A percentile compares a stretch with the other conserved stretches of the same genome.
Conservation (phyloP, 64 coral and sea anemone genomes). For the Cladopsammia gracilis region DNA sequence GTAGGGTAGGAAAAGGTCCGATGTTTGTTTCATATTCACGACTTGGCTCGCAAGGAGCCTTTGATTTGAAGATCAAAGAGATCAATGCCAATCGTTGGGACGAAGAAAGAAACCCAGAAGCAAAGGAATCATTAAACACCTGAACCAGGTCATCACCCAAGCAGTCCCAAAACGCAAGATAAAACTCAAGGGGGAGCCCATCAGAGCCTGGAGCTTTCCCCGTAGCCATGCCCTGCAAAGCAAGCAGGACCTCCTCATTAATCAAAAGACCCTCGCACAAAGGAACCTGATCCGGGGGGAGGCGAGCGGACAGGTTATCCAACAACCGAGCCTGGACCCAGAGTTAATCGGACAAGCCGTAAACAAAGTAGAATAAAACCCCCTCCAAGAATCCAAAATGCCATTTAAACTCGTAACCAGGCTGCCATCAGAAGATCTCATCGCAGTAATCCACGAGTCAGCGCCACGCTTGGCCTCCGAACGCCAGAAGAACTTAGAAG, state of each 20-base stretch:
- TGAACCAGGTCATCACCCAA: not conserved
- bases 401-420: not conserved
- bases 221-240: not conserved
- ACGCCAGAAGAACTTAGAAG: slow-evolving; percentile 1
- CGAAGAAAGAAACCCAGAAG: not conserved
- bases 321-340: not conserved
- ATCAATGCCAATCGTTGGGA: not conserved
- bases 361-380: not conserved
- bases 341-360: not conserved
- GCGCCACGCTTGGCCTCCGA: not conserved
- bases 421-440: not conserved
- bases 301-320: not conserved
- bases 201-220: not conserved
- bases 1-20: too few species aligned
- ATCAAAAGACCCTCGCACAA: not conserved
- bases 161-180: not conserved
- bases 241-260: not conserved
- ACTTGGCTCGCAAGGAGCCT: too few species aligned
- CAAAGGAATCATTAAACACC: not conserved
- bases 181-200: not conserved
- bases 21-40: too few species aligned
- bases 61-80: not conserved
- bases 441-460: not conserved
- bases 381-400: not conserved
- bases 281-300: not conserved